Percentiles rank a stretch among this genome's conserved stretches.
These are phyloP conservation scores for Lepidurus arcticus DNA, from an alignment of 1,140 invertebrate genomes.

Conservation along the genomic window DNA sequence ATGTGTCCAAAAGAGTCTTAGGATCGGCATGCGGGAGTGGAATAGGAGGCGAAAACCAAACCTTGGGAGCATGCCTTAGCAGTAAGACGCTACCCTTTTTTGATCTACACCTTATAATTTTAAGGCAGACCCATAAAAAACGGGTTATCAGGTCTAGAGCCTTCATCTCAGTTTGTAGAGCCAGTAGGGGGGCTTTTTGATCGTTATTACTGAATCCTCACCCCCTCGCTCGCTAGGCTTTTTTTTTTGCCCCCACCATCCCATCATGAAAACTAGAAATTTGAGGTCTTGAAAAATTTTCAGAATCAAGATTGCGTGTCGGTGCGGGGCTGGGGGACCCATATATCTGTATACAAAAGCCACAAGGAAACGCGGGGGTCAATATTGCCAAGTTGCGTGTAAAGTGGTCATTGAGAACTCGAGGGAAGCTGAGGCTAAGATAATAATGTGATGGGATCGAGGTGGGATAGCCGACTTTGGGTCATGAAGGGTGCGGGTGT, in stretches of 20 bases:
- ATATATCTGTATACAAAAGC: background rate
- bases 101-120: conserved; percentile 15
- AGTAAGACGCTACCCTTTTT: background rate
- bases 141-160: conserved; percentile 14
- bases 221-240: background rate
- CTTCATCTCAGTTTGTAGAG: conserved; percentile 21
- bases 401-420: background rate
- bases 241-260: background rate
- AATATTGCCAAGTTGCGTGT: background rate
- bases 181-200: conserved; percentile 17
- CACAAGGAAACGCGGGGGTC: background rate
- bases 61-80: background rate
- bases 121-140: conserved; percentile 6
- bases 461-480: background rate
- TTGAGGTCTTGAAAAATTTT: background rate
- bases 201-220: conserved; percentile 15
- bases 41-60: background rate
- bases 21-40: background rate
- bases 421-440: conserved; percentile 3
- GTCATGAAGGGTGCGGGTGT: background rate
- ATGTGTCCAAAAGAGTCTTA: background rate
- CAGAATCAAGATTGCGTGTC: background rate
- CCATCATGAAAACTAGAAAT: background rate
- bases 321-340: background rate
- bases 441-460: background rate